Evolutionary conservation across 2,797 vertebrate genomes (phyloP).

Genomic region (Sciurus carolinensis): DNA sequence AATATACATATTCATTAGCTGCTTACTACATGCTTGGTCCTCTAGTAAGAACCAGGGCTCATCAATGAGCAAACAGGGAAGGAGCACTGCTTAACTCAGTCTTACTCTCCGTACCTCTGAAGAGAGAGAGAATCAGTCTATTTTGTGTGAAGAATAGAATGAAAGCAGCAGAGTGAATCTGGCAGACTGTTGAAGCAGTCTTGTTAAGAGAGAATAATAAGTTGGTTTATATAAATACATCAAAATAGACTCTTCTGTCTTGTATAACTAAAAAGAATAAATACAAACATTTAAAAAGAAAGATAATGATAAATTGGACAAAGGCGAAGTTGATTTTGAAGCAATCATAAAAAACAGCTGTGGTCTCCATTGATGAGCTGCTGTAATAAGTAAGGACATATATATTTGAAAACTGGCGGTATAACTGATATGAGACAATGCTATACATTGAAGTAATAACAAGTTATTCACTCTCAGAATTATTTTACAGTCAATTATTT

Average conservation of each 20-base stretch:
- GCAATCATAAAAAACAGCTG: neutral
- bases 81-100: neutral
- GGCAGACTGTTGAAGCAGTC: neutral
- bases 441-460: neutral
- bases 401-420: neutral
- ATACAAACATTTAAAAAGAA: too few relatives aligned
- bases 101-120: neutral
- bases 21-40: fast-evolving
- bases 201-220: neutral
- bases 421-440: neutral
- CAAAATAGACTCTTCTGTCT: too few relatives aligned
- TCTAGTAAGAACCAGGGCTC: neutral
- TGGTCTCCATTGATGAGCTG: neutral
- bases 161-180: neutral
- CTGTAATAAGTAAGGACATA: neutral
- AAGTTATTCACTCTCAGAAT: neutral
- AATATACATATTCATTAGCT: neutral
- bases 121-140: neutral
- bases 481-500: neutral
- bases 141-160: neutral
- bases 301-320: neutral
- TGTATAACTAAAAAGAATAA: too few relatives aligned
- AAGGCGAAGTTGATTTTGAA: neutral
- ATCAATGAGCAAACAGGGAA: neutral
- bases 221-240: too few relatives aligned